phyloP scores from a whole-genome alignment of 2,888 invertebrate genomes.

The Lithophane ornitopus region DNA sequence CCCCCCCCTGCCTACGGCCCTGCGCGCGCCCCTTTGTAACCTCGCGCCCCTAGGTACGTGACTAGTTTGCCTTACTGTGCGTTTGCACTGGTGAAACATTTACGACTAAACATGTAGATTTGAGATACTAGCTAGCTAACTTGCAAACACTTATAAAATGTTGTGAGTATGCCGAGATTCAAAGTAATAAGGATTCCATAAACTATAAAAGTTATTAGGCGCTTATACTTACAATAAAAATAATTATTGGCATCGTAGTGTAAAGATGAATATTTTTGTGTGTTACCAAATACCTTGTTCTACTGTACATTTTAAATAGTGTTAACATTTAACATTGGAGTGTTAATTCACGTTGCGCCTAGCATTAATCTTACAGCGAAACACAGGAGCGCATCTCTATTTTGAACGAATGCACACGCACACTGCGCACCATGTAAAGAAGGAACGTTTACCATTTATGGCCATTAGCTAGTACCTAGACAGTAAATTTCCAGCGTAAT shows the following conservation, averaged over 20 bases:
- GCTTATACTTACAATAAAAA: neutral
- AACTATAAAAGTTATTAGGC: neutral
- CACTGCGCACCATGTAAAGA: neutral
- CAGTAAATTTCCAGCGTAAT: no score
- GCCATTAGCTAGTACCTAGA: neutral
- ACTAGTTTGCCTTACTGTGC: no score
- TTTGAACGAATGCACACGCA: conserved; percentile 4
- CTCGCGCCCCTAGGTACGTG: no score
- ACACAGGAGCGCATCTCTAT: neutral
- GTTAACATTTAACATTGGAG: no score
- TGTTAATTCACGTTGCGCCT: conserved; percentile 7
- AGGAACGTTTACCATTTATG: neutral
- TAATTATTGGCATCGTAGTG: neutral
- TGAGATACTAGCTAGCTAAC: no score
- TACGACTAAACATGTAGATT: no score
- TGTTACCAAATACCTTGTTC: neutral
- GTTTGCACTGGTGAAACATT: no score
- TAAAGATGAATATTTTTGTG: neutral
- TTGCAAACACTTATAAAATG: no score
- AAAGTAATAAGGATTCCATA: no score
- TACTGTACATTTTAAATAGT: neutral
- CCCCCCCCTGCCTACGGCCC: no score
- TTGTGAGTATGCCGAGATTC: no score
- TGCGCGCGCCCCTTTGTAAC: no score
- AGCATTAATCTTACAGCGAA: conserved; percentile 12